Conservation (phyloP, 2,888 invertebrate species). For the Petrolisthes manimaculis region DNA sequence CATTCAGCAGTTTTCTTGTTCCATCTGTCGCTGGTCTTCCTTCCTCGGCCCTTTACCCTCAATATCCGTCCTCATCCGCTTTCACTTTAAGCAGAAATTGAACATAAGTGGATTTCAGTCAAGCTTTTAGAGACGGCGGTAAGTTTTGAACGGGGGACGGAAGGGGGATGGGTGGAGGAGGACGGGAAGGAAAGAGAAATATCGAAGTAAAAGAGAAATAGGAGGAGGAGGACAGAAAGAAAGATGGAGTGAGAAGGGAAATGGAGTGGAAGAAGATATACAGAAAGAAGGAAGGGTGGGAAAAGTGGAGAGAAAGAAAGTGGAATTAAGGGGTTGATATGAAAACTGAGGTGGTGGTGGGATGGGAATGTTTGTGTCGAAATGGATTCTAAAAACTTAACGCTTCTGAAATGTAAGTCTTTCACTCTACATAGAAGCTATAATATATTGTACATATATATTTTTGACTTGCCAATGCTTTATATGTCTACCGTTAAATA, state of each 20-base stretch:
- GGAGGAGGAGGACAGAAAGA: neutral
- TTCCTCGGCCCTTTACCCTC: neutral
- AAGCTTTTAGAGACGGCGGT: conserved; percentile 25
- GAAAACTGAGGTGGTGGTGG: neutral
- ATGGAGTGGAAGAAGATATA: neutral
- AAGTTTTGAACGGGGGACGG: conserved; percentile 6
- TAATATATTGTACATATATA: too few relatives aligned
- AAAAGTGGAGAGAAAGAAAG: neutral
- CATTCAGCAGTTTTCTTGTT: neutral
- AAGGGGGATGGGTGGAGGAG: neutral
- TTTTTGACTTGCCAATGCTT: too few relatives aligned
- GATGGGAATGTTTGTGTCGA: neutral
- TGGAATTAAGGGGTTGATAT: neutral
- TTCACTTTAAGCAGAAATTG: conserved; percentile 28
- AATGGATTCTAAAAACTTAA: too few relatives aligned
- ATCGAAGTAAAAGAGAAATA: neutral
- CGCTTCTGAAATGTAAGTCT: too few relatives aligned
- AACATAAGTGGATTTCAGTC: conserved; percentile 24
- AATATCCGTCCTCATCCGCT: conserved; percentile 5
- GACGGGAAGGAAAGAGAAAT: neutral
- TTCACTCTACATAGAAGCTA: too few relatives aligned
- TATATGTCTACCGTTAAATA: too few relatives aligned
- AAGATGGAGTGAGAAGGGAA: neutral
- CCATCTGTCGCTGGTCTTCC: neutral
- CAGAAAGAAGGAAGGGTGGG: neutral